These are phyloP conservation scores for Candidula unifasciata DNA, from an alignment of 2,888 invertebrate species.

Conservation along the genomic window DNA sequence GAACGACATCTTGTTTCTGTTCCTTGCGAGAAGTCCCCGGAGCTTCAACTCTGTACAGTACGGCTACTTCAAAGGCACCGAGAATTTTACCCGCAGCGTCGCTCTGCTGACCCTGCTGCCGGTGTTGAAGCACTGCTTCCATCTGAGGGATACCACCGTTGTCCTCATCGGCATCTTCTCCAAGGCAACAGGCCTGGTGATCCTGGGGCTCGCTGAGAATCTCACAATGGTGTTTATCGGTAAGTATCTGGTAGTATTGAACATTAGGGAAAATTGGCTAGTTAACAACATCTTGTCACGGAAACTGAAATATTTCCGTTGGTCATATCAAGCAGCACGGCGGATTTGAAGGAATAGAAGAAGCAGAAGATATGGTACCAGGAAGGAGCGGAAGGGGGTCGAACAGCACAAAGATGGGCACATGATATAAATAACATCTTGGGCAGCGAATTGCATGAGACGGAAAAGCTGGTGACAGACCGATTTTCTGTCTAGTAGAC, in stretches of 20 bases:
- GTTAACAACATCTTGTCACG: too few species aligned
- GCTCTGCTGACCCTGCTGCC: constrained; percentile 74
- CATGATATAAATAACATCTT: too few species aligned
- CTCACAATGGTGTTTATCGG: constrained; percentile 75
- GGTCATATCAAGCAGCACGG: too few species aligned
- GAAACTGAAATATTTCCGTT: too few species aligned
- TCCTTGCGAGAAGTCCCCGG: constrained; percentile 84
- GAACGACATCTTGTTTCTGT: constrained; percentile 86
- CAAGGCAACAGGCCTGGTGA: constrained; percentile 71
- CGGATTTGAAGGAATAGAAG: too few species aligned
- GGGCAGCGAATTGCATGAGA: too few species aligned
- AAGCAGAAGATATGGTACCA: too few species aligned
- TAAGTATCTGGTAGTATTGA: constrained; percentile 65
- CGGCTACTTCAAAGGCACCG: constrained; percentile 81
- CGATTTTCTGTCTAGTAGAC: too few species aligned
- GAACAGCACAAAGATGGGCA: too few species aligned
- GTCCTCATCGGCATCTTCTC: constrained; percentile 77
- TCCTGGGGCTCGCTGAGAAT: constrained; percentile 74
- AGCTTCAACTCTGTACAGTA: constrained; percentile 85
- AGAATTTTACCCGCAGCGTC: constrained; percentile 81
- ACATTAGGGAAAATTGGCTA: too few species aligned
- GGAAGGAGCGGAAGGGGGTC: too few species aligned
- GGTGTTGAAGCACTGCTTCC: constrained; percentile 61
- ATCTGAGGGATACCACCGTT: constrained; percentile 73
- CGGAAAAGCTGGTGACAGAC: too few species aligned